A percentile compares a stretch with the other conserved stretches of the same genome.
Conservation (phyloP, 2,113 vertebrate species). For the Vicugna pacos region DNA sequence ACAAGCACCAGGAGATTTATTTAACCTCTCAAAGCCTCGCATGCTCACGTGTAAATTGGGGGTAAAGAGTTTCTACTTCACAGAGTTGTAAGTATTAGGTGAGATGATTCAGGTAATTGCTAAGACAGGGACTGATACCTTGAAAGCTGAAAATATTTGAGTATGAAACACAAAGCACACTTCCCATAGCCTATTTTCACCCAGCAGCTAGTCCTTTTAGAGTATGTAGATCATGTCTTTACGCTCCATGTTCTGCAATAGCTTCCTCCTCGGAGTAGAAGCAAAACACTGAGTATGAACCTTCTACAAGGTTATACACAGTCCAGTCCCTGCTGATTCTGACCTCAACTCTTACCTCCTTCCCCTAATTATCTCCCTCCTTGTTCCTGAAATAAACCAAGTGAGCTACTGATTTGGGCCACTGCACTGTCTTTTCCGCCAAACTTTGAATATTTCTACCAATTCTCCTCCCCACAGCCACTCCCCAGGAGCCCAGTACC, state of each 20-base stretch:
- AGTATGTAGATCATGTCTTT: not conserved
- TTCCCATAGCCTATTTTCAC: not conserved
- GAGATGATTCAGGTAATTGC: not conserved
- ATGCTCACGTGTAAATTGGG: not conserved
- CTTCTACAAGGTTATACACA: not conserved
- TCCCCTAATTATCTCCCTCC: not conserved
- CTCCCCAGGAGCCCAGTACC: rapidly evolving
- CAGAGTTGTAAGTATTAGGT: not conserved
- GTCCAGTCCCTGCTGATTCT: not conserved
- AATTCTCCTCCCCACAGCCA: not conserved
- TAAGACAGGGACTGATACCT: not conserved
- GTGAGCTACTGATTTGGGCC: not conserved
- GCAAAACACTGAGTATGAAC: not conserved
- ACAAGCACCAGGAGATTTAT: not conserved
- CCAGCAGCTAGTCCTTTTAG: not conserved
- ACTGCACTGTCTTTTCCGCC: not conserved
- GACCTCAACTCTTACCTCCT: not conserved
- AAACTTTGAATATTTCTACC: not conserved
- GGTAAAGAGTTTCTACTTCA: not conserved
- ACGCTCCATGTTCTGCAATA: not conserved
- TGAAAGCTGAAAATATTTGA: not conserved
- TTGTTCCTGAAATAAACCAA: not conserved
- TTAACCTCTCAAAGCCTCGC: not conserved
- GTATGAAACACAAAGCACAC: not conserved
- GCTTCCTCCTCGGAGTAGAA: not conserved